These are phyloP conservation scores for Wasmannia auropunctata DNA, from an alignment of 1,140 invertebrate species.

Conservation along the genomic window DNA sequence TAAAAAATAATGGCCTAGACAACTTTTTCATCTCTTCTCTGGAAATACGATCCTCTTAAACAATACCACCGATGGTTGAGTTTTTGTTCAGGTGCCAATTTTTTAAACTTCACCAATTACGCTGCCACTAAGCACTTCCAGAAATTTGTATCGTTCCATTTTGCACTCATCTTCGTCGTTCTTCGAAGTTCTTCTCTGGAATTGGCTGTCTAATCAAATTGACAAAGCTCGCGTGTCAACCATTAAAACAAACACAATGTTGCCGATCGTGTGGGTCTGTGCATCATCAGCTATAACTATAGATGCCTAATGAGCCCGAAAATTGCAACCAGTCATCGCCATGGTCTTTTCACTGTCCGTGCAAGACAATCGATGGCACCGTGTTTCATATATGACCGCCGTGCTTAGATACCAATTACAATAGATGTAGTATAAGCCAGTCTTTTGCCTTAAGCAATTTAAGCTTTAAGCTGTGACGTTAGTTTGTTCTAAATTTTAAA, in stretches of 20 bases:
- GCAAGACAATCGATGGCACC: conserved; percentile 53
- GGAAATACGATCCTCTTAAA: not conserved
- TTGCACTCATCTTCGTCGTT: not conserved
- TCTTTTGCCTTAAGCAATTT: too few relatives aligned
- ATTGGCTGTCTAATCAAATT: conserved; percentile 39
- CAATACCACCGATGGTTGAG: not conserved
- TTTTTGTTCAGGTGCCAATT: conserved; percentile 21
- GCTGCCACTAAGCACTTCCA: conserved; percentile 13
- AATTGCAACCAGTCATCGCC: conserved; percentile 62
- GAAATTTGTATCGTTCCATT: conserved; percentile 36
- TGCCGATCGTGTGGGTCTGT: not conserved
- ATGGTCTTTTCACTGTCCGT: conserved; percentile 49
- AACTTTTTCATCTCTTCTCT: not conserved
- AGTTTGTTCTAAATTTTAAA: too few relatives aligned
- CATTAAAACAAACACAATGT: conserved; percentile 56
- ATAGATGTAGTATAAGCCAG: too few relatives aligned
- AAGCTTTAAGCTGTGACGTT: too few relatives aligned
- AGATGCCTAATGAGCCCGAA: conserved; percentile 1
- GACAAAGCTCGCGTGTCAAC: conserved; percentile 42
- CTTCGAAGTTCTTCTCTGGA: conserved; percentile 38
- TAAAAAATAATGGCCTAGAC: not conserved
- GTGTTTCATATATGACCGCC: conserved; percentile 23
- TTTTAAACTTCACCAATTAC: conserved; percentile 41
- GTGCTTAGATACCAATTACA: not conserved
- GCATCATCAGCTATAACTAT: conserved; percentile 43